These are phyloP conservation scores for Sinhomidia bicolor DNA, from an alignment of 2,888 invertebrate species.

Conservation along the genomic window DNA sequence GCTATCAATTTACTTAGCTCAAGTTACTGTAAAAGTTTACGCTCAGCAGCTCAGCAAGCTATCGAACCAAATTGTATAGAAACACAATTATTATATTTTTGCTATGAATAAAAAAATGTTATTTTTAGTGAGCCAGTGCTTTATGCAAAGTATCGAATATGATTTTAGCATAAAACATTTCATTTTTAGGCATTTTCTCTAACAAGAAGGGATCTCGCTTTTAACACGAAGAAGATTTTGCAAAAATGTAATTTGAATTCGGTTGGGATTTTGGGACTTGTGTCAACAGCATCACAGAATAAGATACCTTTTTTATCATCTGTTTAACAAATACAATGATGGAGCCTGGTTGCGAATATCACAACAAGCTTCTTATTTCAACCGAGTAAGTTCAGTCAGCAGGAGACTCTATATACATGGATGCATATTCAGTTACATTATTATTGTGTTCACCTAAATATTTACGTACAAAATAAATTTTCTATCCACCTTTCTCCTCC, in stretches of 20 bases:
- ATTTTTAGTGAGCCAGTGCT: background rate
- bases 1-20: no score
- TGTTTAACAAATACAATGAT: background rate
- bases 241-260: slow-evolving; percentile 29
- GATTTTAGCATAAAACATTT: no score
- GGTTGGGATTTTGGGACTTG: slow-evolving; percentile 29
- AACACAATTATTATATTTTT: background rate
- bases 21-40: no score
- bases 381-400: background rate
- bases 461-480: background rate
- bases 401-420: no score
- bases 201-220: background rate
- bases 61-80: background rate
- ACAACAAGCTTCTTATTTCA: slow-evolving; percentile 36
- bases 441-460: slow-evolving; percentile 32
- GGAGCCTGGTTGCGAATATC: background rate
- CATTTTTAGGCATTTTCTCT: background rate
- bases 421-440: slow-evolving; percentile 15
- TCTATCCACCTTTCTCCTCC: background rate
- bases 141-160: no score
- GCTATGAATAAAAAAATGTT: background rate
- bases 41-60: background rate
- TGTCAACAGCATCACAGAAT: slow-evolving; percentile 16
- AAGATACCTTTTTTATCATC: background rate
- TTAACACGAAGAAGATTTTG: background rate